Conservation (phyloP, 2,888 invertebrate genomes). For the Agrilus cyanescens region DNA sequence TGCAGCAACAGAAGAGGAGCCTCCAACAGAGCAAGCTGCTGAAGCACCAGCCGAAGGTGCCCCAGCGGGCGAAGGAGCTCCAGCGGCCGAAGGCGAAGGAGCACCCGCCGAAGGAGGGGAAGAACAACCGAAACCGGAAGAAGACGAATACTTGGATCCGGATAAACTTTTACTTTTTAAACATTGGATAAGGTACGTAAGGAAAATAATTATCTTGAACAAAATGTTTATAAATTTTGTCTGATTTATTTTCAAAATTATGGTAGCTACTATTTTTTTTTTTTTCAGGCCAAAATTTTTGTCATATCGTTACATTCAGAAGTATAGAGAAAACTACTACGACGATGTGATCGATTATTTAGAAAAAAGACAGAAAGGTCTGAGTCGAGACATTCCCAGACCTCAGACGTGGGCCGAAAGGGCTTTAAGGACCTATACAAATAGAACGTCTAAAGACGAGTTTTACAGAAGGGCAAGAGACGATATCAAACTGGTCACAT, state of each 20-base stretch:
- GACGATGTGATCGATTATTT: constrained; percentile 75
- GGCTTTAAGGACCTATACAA: constrained; percentile 55
- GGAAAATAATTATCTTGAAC: not conserved
- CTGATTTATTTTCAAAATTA: not conserved
- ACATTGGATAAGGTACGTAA: constrained; percentile 73
- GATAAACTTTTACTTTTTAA: constrained; percentile 59
- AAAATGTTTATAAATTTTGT: not conserved
- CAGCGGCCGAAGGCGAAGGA: constrained; percentile 20
- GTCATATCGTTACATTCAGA: constrained; percentile 71
- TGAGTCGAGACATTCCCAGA: constrained; percentile 54
- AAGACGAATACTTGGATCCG: constrained; percentile 40
- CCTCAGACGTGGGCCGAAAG: constrained; percentile 82
- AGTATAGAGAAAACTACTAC: constrained; percentile 78
- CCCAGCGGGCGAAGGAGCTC: constrained; percentile 24
- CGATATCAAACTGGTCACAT: constrained; percentile 41
- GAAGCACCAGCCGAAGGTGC: constrained; percentile 15
- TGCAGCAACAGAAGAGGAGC: constrained; percentile 19
- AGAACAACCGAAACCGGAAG: constrained; percentile 31
- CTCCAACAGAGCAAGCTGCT: constrained; percentile 9
- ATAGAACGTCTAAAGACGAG: constrained; percentile 30
- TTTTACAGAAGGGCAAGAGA: constrained; percentile 22
- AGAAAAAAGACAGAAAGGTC: constrained; percentile 61
- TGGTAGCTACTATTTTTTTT: not conserved
- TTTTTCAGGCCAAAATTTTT: constrained; percentile 60
- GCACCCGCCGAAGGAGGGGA: constrained; percentile 32